A percentile compares a stretch with the other conserved stretches of the same genome.
Conservation (phyloP, 2,888 invertebrate genomes). For the Apotomis turbidana region DNA sequence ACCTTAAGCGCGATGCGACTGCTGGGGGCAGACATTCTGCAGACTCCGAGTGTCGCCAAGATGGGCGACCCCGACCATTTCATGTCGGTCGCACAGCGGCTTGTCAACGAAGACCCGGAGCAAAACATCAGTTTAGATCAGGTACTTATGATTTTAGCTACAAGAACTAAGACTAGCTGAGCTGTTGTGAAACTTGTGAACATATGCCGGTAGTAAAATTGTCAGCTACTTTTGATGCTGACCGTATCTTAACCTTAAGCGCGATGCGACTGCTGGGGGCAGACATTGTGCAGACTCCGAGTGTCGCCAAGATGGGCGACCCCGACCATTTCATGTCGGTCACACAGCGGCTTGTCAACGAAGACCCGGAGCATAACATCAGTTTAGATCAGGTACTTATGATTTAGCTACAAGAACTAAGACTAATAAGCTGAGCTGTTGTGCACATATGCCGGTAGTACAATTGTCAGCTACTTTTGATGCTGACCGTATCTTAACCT, state of each 20-base stretch:
- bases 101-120: slow-evolving; percentile 91
- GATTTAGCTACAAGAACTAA: too few relatives aligned
- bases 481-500: too few relatives aligned
- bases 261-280: slow-evolving; percentile 94
- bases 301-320: slow-evolving; percentile 71
- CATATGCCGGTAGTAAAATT: too few relatives aligned
- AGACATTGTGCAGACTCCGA: slow-evolving; percentile 90
- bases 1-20: slow-evolving; percentile 88
- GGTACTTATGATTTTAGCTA: slow-evolving; percentile 64
- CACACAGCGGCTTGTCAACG: slow-evolving; percentile 88
- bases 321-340: slow-evolving; percentile 93
- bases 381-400: slow-evolving; percentile 88
- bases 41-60: slow-evolving; percentile 71
- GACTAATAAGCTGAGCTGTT: too few relatives aligned
- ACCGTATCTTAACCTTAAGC: slow-evolving; percentile 72
- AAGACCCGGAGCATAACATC: slow-evolving; percentile 93
- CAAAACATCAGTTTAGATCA: slow-evolving; percentile 92
- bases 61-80: slow-evolving; percentile 90
- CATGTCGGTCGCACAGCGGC: slow-evolving; percentile 90
- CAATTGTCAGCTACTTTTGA: too few relatives aligned
- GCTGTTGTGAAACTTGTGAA: too few relatives aligned
- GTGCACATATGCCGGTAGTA: too few relatives aligned
- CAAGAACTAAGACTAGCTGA: too few relatives aligned
- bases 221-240: too few relatives aligned
- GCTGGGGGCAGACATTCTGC: slow-evolving; percentile 95